Conservation (phyloP, 2,113 vertebrate species). For the Microtus ochrogaster region DNA sequence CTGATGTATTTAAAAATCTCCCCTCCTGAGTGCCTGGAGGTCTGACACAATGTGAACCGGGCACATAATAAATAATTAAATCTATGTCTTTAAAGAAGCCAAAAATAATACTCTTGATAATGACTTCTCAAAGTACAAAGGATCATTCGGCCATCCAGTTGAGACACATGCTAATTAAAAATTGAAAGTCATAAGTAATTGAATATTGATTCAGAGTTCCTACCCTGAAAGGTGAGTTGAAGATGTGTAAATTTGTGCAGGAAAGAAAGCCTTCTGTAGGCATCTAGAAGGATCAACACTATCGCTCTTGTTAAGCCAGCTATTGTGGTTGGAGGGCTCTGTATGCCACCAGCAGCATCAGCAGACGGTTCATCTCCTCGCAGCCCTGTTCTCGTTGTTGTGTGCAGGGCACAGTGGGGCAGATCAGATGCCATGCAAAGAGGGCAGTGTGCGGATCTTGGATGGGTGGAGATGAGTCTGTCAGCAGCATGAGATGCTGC, state of each 20-base stretch:
- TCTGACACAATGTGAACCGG: background rate
- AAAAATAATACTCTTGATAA: conserved; percentile 28
- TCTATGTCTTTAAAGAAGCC: background rate
- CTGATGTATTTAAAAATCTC: conserved; percentile 29
- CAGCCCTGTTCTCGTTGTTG: background rate
- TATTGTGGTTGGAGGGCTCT: background rate
- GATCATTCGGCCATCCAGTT: background rate
- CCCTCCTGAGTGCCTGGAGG: conserved; percentile 17
- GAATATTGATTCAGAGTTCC: conserved; percentile 59
- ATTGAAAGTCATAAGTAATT: conserved; percentile 61
- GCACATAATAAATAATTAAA: conserved; percentile 64
- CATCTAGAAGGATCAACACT: background rate
- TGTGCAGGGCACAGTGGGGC: accelerated
- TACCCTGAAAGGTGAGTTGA: conserved; percentile 24
- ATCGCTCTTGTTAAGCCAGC: background rate
- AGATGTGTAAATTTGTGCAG: background rate
- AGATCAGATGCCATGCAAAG: accelerated
- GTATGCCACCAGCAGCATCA: no score
- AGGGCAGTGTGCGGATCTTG: background rate
- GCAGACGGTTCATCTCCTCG: accelerated
- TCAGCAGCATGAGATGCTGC: background rate
- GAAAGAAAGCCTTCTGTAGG: conserved; percentile 4
- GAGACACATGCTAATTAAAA: conserved; percentile 62
- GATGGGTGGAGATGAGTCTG: no score
- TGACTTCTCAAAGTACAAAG: conserved; percentile 63